Evolutionary conservation across 1,140 invertebrate species (phyloP).

Genomic region (Drosophila rufa): DNA sequence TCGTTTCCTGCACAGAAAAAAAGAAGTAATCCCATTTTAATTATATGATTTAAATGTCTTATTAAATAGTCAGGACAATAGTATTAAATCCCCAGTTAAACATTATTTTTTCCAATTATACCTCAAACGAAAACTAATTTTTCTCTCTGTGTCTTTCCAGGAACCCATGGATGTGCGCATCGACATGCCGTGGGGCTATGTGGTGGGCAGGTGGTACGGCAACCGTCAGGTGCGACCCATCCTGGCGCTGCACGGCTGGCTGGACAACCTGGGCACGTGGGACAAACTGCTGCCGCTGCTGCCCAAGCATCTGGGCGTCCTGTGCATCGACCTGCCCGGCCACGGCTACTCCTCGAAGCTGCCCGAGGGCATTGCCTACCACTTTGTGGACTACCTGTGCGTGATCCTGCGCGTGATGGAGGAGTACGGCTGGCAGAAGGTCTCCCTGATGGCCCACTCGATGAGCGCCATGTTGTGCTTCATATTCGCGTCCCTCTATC

Average conservation of each 20-base stretch:
- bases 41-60: not conserved
- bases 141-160: conserved; percentile 26
- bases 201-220: conserved; percentile 90
- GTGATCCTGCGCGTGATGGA: conserved; percentile 88
- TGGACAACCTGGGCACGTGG: conserved; percentile 91
- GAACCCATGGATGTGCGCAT: conserved; percentile 88
- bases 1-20: conserved; percentile 1
- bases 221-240: conserved; percentile 88
- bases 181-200: conserved; percentile 88
- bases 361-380: conserved; percentile 88
- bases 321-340: conserved; percentile 90
- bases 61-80: too few relatives aligned
- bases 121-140: not conserved
- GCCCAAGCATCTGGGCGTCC: conserved; percentile 87
- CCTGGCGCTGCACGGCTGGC: conserved; percentile 91
- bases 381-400: conserved; percentile 86
- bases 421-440: conserved; percentile 89
- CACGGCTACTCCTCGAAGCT: conserved; percentile 90
- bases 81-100: not conserved
- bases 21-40: not conserved
- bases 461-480: conserved; percentile 88
- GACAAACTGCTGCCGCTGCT: conserved; percentile 89
- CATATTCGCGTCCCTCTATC: conserved; percentile 87
- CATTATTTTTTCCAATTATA: not conserved
- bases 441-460: conserved; percentile 89